Conservation (phyloP, 1,140 invertebrate species). For the Acyrthosiphon pisum region DNA sequence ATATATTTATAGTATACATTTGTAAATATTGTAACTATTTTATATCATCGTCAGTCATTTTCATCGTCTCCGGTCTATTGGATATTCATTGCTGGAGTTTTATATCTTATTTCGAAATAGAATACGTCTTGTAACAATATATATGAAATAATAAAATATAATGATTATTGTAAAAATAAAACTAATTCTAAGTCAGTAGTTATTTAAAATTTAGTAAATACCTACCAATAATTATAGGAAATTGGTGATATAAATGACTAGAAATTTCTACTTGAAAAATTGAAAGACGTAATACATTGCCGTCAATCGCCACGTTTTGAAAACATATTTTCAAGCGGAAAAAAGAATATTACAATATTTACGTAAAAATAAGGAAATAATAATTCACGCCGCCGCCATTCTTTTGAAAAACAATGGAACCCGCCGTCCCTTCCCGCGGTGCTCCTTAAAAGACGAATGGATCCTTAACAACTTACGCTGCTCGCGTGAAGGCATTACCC, state of each 20-base stretch:
- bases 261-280: no score
- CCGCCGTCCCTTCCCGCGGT: background rate
- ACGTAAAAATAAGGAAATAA: background rate
- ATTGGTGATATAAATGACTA: background rate
- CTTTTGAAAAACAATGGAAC: background rate
- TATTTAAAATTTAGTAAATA: background rate
- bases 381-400: background rate
- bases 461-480: background rate
- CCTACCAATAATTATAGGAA: background rate
- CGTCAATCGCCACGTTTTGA: background rate
- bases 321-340: background rate
- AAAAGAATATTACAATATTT: slow-evolving; percentile 11
- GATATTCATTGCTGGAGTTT: no score
- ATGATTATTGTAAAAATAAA: no score
- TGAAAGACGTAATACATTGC: no score
- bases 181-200: background rate
- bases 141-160: background rate
- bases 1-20: background rate
- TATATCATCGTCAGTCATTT: background rate
- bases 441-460: background rate
- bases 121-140: background rate
- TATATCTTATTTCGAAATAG: background rate
- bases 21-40: background rate
- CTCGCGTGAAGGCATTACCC: background rate
- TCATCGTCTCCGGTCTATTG: no score